Evolutionary conservation across 2,113 vertebrate genomes (phyloP).

Genomic region (Erinaceus europaeus): DNA sequence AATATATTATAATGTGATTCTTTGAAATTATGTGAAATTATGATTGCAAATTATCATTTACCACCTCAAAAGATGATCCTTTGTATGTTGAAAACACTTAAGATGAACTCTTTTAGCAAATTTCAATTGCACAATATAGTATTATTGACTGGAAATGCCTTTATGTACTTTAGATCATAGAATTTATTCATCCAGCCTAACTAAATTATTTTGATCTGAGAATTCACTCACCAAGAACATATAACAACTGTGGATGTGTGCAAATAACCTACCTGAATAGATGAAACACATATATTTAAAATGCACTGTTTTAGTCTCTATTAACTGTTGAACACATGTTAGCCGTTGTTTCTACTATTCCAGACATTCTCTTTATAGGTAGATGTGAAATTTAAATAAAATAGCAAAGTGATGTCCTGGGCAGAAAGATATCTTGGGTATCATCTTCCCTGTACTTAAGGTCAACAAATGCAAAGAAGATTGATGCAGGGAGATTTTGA

Average conservation of each 20-base stretch:
- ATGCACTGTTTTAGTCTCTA: not conserved
- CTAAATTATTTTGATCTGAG: not conserved
- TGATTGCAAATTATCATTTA: not conserved
- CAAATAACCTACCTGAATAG: not conserved
- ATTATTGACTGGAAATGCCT: not conserved
- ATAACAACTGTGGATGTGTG: not conserved
- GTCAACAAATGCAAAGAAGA: rapidly evolving
- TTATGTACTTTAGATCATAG: not conserved
- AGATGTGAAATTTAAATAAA: not conserved
- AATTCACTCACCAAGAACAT: not conserved
- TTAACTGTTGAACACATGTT: not conserved
- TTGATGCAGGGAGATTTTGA: not conserved
- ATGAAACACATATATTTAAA: not conserved
- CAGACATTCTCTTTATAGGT: not conserved
- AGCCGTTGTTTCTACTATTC: not conserved
- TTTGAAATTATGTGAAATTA: not conserved
- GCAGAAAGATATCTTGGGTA: not conserved
- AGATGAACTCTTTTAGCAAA: not conserved
- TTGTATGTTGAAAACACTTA: not conserved
- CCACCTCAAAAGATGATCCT: too few relatives aligned
- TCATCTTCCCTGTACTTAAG: not conserved
- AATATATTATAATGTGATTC: not conserved
- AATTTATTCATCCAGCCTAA: not conserved
- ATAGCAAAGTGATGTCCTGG: not conserved
- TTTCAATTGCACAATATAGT: not conserved